Evolutionary conservation across 2,797 vertebrate species (phyloP).

Genomic region (Acanthopagrus latus): DNA sequence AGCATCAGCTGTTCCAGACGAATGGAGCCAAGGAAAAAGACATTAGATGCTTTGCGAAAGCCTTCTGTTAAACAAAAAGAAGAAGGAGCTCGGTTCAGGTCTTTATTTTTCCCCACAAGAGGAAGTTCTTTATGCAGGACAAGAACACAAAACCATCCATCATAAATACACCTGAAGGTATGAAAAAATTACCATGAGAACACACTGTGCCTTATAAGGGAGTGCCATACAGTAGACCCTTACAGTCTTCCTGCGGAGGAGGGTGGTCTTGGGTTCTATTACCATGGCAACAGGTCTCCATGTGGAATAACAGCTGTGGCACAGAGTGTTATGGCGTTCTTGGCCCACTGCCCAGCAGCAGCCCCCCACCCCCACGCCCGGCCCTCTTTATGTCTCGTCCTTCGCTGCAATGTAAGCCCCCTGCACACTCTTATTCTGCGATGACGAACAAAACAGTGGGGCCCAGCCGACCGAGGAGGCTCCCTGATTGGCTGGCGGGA

Average conservation of each 20-base stretch:
- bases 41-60: neutral
- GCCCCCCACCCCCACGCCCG: neutral
- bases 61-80: neutral
- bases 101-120: neutral
- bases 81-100: neutral
- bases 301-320: constrained; percentile 61
- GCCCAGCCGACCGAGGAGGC: constrained; percentile 1
- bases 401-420: constrained; percentile 33
- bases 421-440: constrained; percentile 59
- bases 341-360: constrained; percentile 39
- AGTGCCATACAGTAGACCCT: neutral
- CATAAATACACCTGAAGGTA: neutral
- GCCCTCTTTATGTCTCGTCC: constrained; percentile 38
- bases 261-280: constrained; percentile 26
- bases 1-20: neutral
- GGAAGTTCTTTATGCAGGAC: neutral
- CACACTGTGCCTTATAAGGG: neutral
- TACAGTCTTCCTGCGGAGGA: constrained; percentile 17
- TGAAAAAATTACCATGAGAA: neutral
- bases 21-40: neutral
- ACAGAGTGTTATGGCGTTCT: constrained; percentile 58
- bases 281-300: constrained; percentile 61
- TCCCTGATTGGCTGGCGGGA: constrained; percentile 64
- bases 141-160: neutral
- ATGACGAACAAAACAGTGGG: constrained; percentile 53